These are phyloP conservation scores for Mugil cephalus DNA, from an alignment of 2,113 vertebrate species.

Conservation along the genomic window DNA sequence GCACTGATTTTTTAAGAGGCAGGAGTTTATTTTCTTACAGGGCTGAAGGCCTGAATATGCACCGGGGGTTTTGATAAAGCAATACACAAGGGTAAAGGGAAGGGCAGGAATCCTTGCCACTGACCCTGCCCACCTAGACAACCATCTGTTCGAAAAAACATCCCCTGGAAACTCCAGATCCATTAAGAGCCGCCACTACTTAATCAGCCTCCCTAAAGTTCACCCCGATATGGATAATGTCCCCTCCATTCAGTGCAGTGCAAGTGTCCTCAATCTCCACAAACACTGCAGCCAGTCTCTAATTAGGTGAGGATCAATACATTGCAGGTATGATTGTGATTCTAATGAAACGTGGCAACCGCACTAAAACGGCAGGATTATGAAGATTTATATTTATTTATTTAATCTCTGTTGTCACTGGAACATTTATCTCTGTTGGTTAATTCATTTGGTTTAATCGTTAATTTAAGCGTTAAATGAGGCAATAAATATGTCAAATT, in stretches of 20 bases:
- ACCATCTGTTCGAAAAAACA: conserved; percentile 71
- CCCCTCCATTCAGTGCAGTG: conserved; percentile 10
- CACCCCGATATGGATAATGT: conserved; percentile 6
- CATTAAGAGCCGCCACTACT: conserved; percentile 57
- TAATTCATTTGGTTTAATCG: conserved; percentile 20
- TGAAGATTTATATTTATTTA: not conserved
- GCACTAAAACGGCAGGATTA: not conserved
- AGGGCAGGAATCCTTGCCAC: conserved; percentile 48
- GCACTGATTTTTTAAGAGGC: not conserved
- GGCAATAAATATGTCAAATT: not conserved
- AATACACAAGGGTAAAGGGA: conserved; percentile 50
- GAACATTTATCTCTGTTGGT: not conserved
- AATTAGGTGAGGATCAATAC: not conserved
- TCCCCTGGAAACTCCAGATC: conserved; percentile 37
- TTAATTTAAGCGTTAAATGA: conserved; percentile 15
- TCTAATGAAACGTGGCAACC: conserved; percentile 3
- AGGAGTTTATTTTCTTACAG: not conserved
- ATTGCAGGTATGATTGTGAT: not conserved
- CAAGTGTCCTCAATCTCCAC: conserved; percentile 4
- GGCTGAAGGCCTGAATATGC: conserved; percentile 24
- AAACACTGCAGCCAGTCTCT: not conserved
- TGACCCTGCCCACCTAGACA: conserved; percentile 36
- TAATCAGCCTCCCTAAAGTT: conserved; percentile 45
- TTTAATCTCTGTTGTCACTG: conserved; percentile 3
- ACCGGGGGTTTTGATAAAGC: conserved; percentile 47